A percentile compares a stretch with the other conserved stretches of the same genome.
These are phyloP conservation scores for Schlechtendalia chinensis DNA, from an alignment of 1,140 invertebrate species.

Conservation along the genomic window DNA sequence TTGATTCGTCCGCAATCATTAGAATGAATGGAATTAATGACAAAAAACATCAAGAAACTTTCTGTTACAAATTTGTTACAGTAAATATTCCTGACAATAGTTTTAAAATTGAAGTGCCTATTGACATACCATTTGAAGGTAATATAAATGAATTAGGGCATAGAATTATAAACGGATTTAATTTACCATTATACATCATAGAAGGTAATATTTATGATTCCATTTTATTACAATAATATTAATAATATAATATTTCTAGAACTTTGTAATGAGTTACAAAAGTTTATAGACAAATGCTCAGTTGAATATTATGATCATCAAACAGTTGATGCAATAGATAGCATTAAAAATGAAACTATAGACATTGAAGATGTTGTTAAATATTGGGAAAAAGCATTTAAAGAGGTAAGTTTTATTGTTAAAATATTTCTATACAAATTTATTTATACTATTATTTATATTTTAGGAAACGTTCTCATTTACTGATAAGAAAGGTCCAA, in stretches of 20 bases:
- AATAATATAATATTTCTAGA: constrained; percentile 52
- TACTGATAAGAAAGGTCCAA: constrained; percentile 68
- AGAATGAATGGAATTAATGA: constrained; percentile 56
- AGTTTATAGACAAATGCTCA: constrained; percentile 11
- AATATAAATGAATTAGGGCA: constrained; percentile 66
- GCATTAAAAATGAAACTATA: constrained; percentile 60
- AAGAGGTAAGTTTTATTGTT: constrained; percentile 62
- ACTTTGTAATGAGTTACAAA: not conserved
- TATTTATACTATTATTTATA: constrained; percentile 26
- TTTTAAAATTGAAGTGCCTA: constrained; percentile 63
- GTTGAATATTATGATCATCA: not conserved
- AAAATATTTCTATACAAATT: not conserved
- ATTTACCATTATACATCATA: constrained; percentile 70
- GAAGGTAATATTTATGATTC: constrained; percentile 56
- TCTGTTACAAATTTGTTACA: constrained; percentile 63
- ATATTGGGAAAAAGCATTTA: constrained; percentile 69
- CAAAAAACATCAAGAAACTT: constrained; percentile 56
- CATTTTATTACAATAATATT: not conserved
- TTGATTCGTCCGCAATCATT: not conserved
- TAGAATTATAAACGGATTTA: constrained; percentile 67
- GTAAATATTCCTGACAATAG: constrained; percentile 61
- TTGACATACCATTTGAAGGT: constrained; percentile 64
- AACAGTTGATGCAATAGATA: constrained; percentile 53
- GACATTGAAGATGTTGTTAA: constrained; percentile 68
- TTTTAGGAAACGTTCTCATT: constrained; percentile 61